A percentile compares a stretch with the other conserved stretches of the same genome.
Conservation (phyloP, 2,113 vertebrate genomes). For the Heloderma charlesbogerti region DNA sequence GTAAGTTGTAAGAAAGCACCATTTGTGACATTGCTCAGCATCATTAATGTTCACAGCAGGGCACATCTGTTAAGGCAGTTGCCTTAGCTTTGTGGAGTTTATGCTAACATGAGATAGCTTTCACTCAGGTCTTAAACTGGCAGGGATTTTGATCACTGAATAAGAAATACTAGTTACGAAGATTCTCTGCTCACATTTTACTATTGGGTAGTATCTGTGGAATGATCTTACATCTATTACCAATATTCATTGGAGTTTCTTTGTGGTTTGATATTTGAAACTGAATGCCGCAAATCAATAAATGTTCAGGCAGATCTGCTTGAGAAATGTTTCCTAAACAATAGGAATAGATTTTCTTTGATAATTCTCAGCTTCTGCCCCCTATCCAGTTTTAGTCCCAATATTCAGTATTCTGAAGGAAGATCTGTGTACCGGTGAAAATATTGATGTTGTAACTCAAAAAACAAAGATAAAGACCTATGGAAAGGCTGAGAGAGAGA, state of each 20-base stretch:
- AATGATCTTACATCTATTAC: constrained; percentile 9
- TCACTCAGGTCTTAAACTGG: no score
- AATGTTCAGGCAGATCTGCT: not conserved
- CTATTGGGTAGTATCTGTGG: not conserved
- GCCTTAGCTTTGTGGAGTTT: no score
- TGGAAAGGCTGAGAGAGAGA: not conserved
- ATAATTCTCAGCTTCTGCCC: not conserved
- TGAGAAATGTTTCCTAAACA: constrained; percentile 27
- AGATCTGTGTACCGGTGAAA: not conserved
- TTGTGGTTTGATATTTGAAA: constrained; percentile 41
- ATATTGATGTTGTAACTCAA: not conserved
- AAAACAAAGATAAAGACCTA: not conserved
- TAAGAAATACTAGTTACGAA: not conserved
- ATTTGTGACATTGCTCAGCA: no score
- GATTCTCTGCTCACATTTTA: not conserved
- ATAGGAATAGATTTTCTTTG: constrained; percentile 18
- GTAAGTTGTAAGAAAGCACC: no score
- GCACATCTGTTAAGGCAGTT: no score
- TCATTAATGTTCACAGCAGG: no score
- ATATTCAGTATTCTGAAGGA: constrained; percentile 6
- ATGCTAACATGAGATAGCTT: no score
- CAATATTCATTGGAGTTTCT: not conserved
- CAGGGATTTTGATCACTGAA: no score
- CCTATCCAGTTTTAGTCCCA: not conserved
- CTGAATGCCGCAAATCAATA: not conserved